These are phyloP conservation scores for Blastobasis lacticolella DNA, from an alignment of 2,888 invertebrate species.

Conservation along the genomic window DNA sequence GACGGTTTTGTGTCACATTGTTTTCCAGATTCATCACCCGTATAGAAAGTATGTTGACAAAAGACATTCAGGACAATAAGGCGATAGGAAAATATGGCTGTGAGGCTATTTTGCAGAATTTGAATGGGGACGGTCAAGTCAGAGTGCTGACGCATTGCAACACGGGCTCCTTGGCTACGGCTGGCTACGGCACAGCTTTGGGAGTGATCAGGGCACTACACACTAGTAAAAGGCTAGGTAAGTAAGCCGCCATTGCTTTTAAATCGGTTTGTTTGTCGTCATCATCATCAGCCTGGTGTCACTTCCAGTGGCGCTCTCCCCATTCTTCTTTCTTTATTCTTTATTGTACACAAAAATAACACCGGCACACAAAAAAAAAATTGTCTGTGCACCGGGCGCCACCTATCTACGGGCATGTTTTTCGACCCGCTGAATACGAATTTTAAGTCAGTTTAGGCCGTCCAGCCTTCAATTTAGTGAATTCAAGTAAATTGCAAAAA, in stretches of 20 bases:
- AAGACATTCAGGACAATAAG: slow-evolving; percentile 91
- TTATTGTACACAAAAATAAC: no score
- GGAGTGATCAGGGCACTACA: slow-evolving; percentile 93
- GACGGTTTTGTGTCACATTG: neutral
- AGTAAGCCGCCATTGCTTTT: slow-evolving; percentile 15
- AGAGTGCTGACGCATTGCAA: slow-evolving; percentile 97
- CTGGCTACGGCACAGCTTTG: slow-evolving; percentile 96
- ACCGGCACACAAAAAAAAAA: no score
- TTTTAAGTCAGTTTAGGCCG: no score
- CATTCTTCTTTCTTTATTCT: no score
- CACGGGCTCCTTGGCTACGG: slow-evolving; percentile 97
- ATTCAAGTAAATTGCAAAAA: no score
- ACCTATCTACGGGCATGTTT: no score
- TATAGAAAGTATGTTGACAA: slow-evolving; percentile 87
- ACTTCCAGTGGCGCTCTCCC: no score
- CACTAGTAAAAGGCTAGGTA: slow-evolving; percentile 80
- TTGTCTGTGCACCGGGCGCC: no score
- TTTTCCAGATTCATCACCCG: slow-evolving; percentile 80
- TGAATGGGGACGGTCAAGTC: slow-evolving; percentile 75
- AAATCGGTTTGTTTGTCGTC: neutral
- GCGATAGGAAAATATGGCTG: slow-evolving; percentile 91
- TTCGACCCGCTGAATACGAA: no score
- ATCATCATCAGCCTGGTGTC: neutral
- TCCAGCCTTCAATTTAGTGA: no score
- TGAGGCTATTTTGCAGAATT: slow-evolving; percentile 78